Evolutionary conservation across 2,113 vertebrate genomes (phyloP).

Genomic region (Shinisaurus crocodilurus): DNA sequence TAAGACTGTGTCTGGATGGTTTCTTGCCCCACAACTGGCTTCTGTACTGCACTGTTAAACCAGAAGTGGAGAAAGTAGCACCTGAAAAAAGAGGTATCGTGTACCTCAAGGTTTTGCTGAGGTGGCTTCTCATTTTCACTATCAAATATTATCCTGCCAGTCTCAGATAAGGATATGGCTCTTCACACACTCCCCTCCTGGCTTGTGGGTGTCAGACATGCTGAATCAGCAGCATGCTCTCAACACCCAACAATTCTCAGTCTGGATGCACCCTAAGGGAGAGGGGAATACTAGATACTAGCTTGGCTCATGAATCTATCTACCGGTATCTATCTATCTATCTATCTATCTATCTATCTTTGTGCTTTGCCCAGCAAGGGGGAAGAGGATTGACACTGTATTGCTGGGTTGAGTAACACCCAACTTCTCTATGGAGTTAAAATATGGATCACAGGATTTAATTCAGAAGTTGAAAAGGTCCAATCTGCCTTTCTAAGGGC

Average conservation of each 20-base stretch:
- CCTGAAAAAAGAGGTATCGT: neutral
- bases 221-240: constrained; percentile 2
- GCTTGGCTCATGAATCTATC: constrained; percentile 5
- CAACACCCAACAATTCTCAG: neutral
- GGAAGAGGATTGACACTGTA: neutral
- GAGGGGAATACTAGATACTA: neutral
- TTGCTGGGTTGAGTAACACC: neutral
- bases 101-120: neutral
- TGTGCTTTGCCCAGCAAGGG: neutral
- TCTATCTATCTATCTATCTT: neutral
- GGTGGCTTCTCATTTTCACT: neutral
- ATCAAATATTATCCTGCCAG: neutral
- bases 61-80: neutral
- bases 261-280: neutral
- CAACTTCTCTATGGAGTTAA: too few relatives aligned
- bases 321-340: neutral
- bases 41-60: neutral
- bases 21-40: neutral
- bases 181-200: neutral
- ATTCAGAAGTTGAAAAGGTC: too few relatives aligned
- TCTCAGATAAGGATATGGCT: neutral
- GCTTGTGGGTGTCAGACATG: neutral
- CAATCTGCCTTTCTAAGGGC: too few relatives aligned
- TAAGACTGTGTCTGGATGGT: too few relatives aligned
- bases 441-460: too few relatives aligned